Percentiles rank a stretch among this genome's conserved stretches.
These are phyloP conservation scores for Micropoecilia bifurca DNA, from an alignment of 2,797 vertebrate genomes.

Conservation along the genomic window DNA sequence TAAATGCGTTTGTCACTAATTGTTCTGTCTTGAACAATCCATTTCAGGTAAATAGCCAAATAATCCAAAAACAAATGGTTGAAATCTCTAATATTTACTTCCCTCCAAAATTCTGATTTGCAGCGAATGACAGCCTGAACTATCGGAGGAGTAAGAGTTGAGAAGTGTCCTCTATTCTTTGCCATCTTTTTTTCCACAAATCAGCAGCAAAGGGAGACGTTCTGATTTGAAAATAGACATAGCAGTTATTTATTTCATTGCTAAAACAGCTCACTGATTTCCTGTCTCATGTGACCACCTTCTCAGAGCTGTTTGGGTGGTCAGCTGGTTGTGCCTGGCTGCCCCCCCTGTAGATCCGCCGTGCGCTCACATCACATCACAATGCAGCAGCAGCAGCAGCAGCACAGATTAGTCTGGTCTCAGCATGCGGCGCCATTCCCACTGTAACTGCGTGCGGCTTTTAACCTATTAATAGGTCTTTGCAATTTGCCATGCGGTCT, in stretches of 20 bases:
- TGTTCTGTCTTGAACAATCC: background rate
- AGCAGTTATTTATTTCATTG: background rate
- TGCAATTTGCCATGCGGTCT: conserved; percentile 19
- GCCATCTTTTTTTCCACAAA: background rate
- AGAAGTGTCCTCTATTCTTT: background rate
- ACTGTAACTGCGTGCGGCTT: background rate
- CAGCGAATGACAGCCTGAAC: background rate
- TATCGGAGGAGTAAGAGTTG: background rate
- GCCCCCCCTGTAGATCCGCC: conserved; percentile 45
- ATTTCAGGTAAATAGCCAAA: background rate
- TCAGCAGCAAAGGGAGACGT: background rate
- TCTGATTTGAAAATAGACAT: background rate
- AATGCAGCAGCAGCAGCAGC: conserved; percentile 18
- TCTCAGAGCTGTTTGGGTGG: conserved; percentile 23
- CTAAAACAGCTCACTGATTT: background rate
- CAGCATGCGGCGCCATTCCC: conserved; percentile 35
- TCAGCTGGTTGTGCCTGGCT: conserved; percentile 54
- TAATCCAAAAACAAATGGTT: background rate
- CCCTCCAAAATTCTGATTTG: background rate
- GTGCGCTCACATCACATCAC: conserved; percentile 32
- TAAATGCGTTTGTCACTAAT: background rate
- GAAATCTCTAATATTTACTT: background rate
- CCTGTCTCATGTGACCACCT: conserved; percentile 22
- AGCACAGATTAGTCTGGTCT: conserved; percentile 32
- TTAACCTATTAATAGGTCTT: background rate